phyloP scores from a whole-genome alignment of 2,888 invertebrate genomes.

The Ceriagrion tenellum region DNA sequence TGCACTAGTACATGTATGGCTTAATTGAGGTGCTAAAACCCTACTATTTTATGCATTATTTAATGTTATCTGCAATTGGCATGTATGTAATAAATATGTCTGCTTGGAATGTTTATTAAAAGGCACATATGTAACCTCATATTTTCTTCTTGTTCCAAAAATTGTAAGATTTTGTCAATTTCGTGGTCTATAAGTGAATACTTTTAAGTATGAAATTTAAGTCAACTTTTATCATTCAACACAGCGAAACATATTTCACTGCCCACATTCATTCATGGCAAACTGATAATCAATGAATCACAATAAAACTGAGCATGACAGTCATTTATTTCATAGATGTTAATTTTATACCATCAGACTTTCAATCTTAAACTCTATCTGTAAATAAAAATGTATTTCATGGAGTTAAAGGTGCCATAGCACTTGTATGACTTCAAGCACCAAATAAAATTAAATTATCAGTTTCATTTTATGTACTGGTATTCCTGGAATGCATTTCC shows the following conservation, averaged over 20 bases:
- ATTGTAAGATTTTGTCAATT: too few relatives aligned
- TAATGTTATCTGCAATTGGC: neutral
- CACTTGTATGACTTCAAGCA: constrained; percentile 41
- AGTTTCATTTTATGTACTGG: neutral
- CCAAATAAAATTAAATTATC: constrained; percentile 11
- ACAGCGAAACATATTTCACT: too few relatives aligned
- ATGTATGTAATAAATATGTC: neutral
- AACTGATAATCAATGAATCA: neutral
- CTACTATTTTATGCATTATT: neutral
- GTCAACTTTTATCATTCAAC: too few relatives aligned
- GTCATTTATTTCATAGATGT: constrained; percentile 11
- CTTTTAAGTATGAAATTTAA: too few relatives aligned
- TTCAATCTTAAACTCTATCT: constrained; percentile 16
- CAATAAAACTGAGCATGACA: neutral
- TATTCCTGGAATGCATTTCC: neutral
- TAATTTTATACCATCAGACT: neutral
- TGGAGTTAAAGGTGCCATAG: constrained; percentile 25
- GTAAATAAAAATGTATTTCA: constrained; percentile 1
- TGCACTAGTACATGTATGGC: neutral
- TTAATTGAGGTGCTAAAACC: constrained; percentile 44
- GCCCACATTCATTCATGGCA: neutral
- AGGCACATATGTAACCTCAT: neutral
- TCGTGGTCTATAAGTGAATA: too few relatives aligned
- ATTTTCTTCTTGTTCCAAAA: neutral
- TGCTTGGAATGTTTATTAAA: neutral